Percentiles rank a stretch among this genome's conserved stretches.
Conservation (phyloP, 2,888 invertebrate species). For the Anaspis maculata region DNA sequence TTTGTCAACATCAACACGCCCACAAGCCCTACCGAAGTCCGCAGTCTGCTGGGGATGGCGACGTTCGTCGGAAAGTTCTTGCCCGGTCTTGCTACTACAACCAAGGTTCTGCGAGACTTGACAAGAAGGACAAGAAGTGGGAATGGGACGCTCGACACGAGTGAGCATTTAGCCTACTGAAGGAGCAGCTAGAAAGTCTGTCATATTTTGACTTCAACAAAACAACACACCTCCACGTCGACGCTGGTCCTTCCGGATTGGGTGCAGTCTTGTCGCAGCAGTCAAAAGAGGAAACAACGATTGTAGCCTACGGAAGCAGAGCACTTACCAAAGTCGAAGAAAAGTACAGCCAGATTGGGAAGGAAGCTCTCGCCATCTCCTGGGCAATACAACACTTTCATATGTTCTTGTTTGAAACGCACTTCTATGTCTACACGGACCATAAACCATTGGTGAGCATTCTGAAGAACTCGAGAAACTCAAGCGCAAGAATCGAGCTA, state of each 20-base stretch:
- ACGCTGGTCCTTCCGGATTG: conserved; percentile 10
- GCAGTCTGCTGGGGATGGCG: conserved; percentile 13
- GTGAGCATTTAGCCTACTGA: conserved; percentile 5
- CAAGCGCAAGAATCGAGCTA: too few species aligned
- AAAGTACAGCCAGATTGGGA: too few species aligned
- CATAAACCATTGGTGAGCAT: too few species aligned
- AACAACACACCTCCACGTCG: conserved; percentile 9
- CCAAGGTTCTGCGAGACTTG: conserved; percentile 5
- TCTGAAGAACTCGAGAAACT: too few species aligned
- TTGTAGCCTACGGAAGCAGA: conserved; percentile 6
- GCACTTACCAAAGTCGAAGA: too few species aligned
- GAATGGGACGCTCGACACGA: conserved; percentile 31
- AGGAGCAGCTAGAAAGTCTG: conserved; percentile 5
- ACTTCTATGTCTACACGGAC: too few species aligned
- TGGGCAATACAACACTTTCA: too few species aligned
- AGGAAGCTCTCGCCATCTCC: too few species aligned
- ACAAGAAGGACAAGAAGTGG: conserved; percentile 39
- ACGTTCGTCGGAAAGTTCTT: conserved; percentile 12
- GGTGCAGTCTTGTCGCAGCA: conserved; percentile 8
- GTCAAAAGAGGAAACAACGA: conserved; percentile 1
- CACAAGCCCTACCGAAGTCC: conserved; percentile 4
- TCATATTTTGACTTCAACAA: conserved; percentile 9
- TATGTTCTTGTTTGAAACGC: too few species aligned
- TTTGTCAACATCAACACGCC: conserved; percentile 12
- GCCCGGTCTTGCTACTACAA: conserved; percentile 9